phyloP scores from a whole-genome alignment of 2,888 invertebrate genomes.

The Geotrupes spiniger region DNA sequence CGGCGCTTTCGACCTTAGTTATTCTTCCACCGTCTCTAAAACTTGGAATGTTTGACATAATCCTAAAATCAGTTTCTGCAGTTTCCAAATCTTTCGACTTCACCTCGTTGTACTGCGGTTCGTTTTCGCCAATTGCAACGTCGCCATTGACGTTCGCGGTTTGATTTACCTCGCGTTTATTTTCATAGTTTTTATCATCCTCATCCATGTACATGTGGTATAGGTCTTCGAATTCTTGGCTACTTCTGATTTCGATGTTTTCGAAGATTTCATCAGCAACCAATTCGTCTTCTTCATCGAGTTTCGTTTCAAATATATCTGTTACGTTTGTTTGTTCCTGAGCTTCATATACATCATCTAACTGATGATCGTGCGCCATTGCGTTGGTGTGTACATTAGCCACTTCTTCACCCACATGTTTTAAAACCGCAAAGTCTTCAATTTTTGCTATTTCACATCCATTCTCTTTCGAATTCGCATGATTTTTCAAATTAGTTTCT shows the following conservation, averaged over 20 bases:
- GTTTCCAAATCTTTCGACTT: background rate
- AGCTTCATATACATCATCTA: background rate
- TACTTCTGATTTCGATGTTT: conserved; percentile 53
- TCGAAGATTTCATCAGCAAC: conserved; percentile 55
- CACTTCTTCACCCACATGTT: too few relatives aligned
- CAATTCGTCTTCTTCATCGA: background rate
- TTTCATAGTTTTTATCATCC: conserved; percentile 3
- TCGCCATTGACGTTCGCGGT: background rate
- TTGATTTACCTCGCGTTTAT: background rate
- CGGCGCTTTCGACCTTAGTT: conserved; percentile 6
- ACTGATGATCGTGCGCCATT: background rate
- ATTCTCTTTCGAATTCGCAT: too few relatives aligned
- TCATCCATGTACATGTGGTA: conserved; percentile 15
- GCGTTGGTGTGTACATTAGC: too few relatives aligned
- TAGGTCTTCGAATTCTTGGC: conserved; percentile 36
- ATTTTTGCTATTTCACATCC: too few relatives aligned
- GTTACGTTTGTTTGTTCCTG: background rate
- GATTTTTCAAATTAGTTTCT: too few relatives aligned
- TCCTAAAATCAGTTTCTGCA: conserved; percentile 1
- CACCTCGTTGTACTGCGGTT: too few relatives aligned
- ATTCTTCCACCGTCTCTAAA: conserved; percentile 11
- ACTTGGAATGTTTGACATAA: conserved; percentile 7
- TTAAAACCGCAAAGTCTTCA: too few relatives aligned
- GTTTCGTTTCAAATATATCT: background rate
- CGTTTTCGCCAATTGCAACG: too few relatives aligned